These are phyloP conservation scores for Parasteatoda tepidariorum DNA, from an alignment of 1,140 invertebrate species.

Conservation along the genomic window DNA sequence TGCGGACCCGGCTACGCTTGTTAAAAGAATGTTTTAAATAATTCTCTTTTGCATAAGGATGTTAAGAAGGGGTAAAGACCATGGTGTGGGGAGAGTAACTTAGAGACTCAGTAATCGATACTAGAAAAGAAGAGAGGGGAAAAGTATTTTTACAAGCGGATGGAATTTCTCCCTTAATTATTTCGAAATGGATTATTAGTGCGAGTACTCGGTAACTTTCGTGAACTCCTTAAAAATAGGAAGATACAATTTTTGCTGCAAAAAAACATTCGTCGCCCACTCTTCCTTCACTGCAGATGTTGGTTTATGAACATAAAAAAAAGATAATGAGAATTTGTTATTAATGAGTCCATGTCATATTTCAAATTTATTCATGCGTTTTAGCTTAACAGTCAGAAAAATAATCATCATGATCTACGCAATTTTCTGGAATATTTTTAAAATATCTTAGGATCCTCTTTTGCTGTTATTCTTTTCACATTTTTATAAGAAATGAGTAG, in stretches of 20 bases:
- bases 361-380: too few species aligned
- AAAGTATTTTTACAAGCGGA: not conserved
- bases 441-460: too few species aligned
- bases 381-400: too few species aligned
- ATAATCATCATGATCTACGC: too few species aligned
- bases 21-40: not conserved
- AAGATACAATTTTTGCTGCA: not conserved
- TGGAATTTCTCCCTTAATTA: not conserved
- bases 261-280: not conserved
- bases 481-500: too few species aligned
- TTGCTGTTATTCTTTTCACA: too few species aligned
- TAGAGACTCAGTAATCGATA: not conserved
- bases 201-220: not conserved
- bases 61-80: too few species aligned
- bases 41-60: not conserved
- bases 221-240: not conserved
- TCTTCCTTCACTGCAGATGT: not conserved
- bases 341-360: not conserved
- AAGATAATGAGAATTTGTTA: not conserved
- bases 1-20: not conserved
- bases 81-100: too few species aligned
- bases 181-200: not conserved
- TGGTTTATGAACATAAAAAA: not conserved
- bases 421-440: too few species aligned
- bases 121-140: not conserved